These are phyloP conservation scores for Gymnocheta viridis DNA, from an alignment of 2,888 invertebrate genomes.

Conservation along the genomic window DNA sequence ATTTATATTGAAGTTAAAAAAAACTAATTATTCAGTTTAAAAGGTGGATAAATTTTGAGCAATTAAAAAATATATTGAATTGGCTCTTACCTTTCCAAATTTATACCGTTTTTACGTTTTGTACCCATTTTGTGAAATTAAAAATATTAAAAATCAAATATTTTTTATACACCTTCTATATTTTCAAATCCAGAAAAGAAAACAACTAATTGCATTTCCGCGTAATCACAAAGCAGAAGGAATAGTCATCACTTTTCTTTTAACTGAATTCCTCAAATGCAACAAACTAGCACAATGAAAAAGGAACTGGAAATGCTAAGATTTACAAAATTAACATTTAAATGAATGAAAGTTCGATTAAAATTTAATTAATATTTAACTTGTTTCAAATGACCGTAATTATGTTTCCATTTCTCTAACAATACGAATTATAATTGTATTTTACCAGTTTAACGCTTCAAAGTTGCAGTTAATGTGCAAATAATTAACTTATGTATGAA, in stretches of 20 bases:
- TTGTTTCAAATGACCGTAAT: conserved; percentile 34
- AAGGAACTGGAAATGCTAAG: background rate
- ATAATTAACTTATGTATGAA: conserved; percentile 8
- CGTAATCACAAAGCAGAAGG: conserved; percentile 57
- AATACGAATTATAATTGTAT: conserved; percentile 17
- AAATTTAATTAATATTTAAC: conserved; percentile 57
- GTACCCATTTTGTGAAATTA: too few species aligned
- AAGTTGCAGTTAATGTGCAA: conserved; percentile 20
- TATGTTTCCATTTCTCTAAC: conserved; percentile 25
- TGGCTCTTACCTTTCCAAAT: too few species aligned
- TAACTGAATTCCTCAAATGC: background rate
- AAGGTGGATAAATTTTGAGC: too few species aligned
- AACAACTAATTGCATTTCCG: conserved; percentile 65
- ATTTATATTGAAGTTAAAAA: too few species aligned
- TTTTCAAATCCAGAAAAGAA: background rate
- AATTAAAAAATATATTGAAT: too few species aligned
- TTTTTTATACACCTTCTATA: background rate
- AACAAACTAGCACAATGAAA: background rate
- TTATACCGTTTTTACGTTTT: background rate
- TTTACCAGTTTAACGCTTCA: conserved; percentile 46
- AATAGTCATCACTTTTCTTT: conserved; percentile 40
- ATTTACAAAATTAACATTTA: conserved; percentile 30
- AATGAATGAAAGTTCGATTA: conserved; percentile 39
- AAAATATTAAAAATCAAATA: background rate
- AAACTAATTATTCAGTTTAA: too few species aligned